Evolutionary conservation across 1,140 invertebrate genomes (phyloP).

Genomic region (Linepithema humile): DNA sequence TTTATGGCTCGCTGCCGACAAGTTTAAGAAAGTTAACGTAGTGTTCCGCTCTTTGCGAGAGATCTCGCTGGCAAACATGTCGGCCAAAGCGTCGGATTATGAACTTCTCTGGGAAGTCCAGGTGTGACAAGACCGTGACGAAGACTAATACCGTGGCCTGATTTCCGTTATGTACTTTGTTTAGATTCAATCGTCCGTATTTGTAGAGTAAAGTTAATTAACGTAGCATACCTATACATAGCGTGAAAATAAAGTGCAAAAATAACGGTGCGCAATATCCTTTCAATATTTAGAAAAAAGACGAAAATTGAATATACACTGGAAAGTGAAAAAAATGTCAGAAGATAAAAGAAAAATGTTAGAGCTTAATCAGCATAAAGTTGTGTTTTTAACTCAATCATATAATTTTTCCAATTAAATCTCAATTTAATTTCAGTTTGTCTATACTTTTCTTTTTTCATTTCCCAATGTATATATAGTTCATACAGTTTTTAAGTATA

Average conservation of each 20-base stretch:
- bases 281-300: background rate
- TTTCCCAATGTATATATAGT: background rate
- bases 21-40: slow-evolving; percentile 22
- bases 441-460: no score
- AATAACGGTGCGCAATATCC: background rate
- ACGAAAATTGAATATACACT: no score
- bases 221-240: no score
- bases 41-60: background rate
- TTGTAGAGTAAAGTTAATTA: background rate
- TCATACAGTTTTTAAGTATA: background rate
- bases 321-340: no score
- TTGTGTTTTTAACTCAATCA: no score
- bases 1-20: background rate
- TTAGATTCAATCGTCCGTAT: background rate
- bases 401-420: no score
- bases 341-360: no score
- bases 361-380: no score
- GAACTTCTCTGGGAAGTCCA: background rate
- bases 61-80: background rate
- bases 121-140: background rate
- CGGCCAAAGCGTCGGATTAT: slow-evolving; percentile 1
- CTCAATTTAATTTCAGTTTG: no score
- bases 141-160: background rate
- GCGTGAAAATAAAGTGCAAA: background rate
- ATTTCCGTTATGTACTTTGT: background rate